These are phyloP conservation scores for Lasioglossum malachurum DNA, from an alignment of 2,888 invertebrate genomes.

Conservation along the genomic window DNA sequence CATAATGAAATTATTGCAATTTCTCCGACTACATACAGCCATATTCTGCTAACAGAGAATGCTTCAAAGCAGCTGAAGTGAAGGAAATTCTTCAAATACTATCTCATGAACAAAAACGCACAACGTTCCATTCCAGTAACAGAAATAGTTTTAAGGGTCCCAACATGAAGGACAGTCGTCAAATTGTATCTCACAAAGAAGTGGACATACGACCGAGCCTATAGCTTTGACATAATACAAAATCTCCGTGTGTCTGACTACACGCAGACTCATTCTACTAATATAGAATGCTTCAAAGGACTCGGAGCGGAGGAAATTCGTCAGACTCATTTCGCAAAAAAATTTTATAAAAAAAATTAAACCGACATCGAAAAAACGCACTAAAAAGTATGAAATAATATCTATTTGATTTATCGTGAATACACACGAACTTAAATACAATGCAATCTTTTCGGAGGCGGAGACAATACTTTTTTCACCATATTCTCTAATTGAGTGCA, in stretches of 20 bases:
- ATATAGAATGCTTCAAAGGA: background rate
- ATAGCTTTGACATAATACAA: background rate
- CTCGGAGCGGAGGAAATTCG: background rate
- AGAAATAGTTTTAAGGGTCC: background rate
- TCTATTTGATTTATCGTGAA: no score
- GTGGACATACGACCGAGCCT: background rate
- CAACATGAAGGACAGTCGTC: background rate
- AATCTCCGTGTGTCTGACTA: background rate
- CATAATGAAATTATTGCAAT: no score
- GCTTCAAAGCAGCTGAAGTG: background rate
- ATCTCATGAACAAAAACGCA: background rate
- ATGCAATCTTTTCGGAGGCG: no score
- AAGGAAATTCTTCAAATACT: no score
- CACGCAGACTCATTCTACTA: background rate
- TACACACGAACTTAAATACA: no score
- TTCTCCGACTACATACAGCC: background rate
- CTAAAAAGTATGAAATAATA: no score
- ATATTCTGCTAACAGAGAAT: no score
- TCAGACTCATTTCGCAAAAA: background rate
- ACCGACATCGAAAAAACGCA: no score
- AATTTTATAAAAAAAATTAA: no score
- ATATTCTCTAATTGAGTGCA: no score
- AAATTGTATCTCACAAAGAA: background rate
- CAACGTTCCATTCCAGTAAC: background rate
- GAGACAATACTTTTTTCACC: no score